A percentile compares a stretch with the other conserved stretches of the same genome.
These are phyloP conservation scores for Tonatia bakeri DNA, from an alignment of 2,113 vertebrate genomes.

Conservation along the genomic window DNA sequence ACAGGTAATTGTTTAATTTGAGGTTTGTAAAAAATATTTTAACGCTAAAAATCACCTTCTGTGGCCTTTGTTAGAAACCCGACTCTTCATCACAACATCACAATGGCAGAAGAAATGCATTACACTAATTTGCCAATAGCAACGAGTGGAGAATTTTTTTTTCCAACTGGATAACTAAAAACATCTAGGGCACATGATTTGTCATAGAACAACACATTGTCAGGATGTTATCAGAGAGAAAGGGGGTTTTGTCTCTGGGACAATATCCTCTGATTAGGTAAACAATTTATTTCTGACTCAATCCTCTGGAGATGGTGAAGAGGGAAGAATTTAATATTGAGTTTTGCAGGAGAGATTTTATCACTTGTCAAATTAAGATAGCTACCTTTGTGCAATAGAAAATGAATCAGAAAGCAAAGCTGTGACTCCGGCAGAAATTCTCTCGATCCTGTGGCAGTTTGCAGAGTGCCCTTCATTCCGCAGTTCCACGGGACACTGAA, in stretches of 20 bases:
- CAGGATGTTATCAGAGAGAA: not conserved
- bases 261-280: slow-evolving; percentile 44
- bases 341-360: slow-evolving; percentile 63
- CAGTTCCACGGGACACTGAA: not conserved
- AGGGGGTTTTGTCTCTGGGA: slow-evolving; percentile 31
- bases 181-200: slow-evolving; percentile 4
- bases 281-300: slow-evolving; percentile 62
- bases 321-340: slow-evolving; percentile 63
- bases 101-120: slow-evolving; percentile 29
- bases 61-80: not conserved
- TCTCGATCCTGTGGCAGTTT: not conserved
- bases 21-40: slow-evolving; percentile 62
- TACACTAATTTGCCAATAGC: slow-evolving; percentile 54
- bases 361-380: slow-evolving; percentile 73
- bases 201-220: slow-evolving; percentile 32
- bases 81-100: slow-evolving; percentile 31
- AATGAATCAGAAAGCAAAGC: slow-evolving; percentile 51
- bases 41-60: slow-evolving; percentile 47
- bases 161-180: slow-evolving; percentile 11
- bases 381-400: slow-evolving; percentile 36
- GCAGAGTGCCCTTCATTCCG: not conserved
- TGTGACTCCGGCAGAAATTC: slow-evolving; percentile 18
- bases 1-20: slow-evolving; percentile 40
- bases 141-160: slow-evolving; percentile 19
- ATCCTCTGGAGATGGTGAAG: slow-evolving; percentile 38